Percentiles rank a stretch among this genome's conserved stretches.
Evolutionary conservation across 1,140 invertebrate species (phyloP).

Genomic region (Anastatus disparis): DNA sequence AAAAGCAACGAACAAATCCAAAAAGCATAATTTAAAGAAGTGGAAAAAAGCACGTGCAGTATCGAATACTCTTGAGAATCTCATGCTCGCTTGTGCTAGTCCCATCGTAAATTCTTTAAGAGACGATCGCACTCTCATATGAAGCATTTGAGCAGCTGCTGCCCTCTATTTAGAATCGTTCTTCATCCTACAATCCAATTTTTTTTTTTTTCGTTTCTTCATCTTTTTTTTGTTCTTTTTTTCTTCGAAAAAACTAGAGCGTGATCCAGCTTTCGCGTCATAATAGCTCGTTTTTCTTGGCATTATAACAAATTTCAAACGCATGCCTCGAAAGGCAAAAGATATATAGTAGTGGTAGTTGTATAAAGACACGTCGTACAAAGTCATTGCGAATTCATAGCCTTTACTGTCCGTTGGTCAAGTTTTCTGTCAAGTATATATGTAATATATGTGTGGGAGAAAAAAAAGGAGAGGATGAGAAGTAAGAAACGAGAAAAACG

Average conservation of each 20-base stretch:
- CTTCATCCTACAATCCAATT: too few species aligned
- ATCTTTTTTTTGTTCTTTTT: too few species aligned
- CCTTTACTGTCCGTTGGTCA: not conserved
- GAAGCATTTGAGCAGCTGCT: too few species aligned
- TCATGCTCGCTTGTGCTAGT: too few species aligned
- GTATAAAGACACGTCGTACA: not conserved
- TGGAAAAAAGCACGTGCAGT: not conserved
- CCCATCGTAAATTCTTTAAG: too few species aligned
- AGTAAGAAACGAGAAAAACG: too few species aligned
- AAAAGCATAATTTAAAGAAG: not conserved
- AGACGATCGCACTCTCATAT: too few species aligned
- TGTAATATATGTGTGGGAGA: too few species aligned
- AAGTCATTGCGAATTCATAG: constrained; percentile 31
- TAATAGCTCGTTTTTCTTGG: not conserved
- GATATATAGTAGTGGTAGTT: too few species aligned
- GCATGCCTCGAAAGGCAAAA: constrained; percentile 5
- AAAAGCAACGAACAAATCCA: not conserved
- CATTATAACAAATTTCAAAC: constrained; percentile 27
- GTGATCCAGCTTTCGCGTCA: not conserved
- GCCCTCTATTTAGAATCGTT: too few species aligned
- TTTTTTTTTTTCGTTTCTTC: too few species aligned
- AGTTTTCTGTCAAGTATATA: not conserved
- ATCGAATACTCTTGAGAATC: not conserved
- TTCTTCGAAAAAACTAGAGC: constrained; percentile 1
- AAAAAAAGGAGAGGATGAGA: too few species aligned